These are phyloP conservation scores for Notolabrus celidotus DNA, from an alignment of 2,797 vertebrate species.

Conservation along the genomic window DNA sequence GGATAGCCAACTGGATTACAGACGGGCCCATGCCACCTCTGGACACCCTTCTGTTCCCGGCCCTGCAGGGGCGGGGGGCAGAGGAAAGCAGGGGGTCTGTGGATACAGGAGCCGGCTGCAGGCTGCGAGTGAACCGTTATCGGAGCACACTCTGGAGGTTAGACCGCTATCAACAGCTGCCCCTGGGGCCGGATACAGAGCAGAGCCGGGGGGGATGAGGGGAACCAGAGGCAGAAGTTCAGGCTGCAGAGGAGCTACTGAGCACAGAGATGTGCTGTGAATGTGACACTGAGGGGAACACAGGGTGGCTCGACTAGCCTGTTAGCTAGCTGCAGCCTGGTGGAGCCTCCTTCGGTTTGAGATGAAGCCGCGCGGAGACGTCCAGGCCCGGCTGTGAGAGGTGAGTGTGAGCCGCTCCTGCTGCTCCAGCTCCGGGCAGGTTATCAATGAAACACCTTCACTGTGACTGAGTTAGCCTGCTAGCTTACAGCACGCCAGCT, in stretches of 20 bases:
- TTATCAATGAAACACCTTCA: neutral
- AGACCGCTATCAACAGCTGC: slow-evolving; percentile 35
- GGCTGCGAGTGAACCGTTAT: neutral
- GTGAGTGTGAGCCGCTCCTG: slow-evolving; percentile 52
- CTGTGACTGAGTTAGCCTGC: slow-evolving; percentile 28
- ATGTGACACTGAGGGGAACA: slow-evolving; percentile 44
- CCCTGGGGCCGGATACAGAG: neutral
- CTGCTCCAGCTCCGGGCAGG: neutral
- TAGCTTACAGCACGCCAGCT: slow-evolving; percentile 42
- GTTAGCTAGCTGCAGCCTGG: slow-evolving; percentile 22
- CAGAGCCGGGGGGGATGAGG: slow-evolving; percentile 16
- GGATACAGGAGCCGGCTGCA: slow-evolving; percentile 1
- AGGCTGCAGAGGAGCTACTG: slow-evolving; percentile 30
- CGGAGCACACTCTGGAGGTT: slow-evolving; percentile 21
- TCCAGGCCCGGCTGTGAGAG: slow-evolving; percentile 32
- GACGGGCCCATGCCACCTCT: no score
- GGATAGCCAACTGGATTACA: no score
- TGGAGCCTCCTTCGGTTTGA: slow-evolving; percentile 12
- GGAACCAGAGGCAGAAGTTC: slow-evolving; percentile 39
- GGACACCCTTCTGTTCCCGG: no score
- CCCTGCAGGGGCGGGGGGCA: neutral
- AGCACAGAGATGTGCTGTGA: slow-evolving; percentile 55
- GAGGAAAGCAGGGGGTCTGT: slow-evolving; percentile 18
- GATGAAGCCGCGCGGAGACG: slow-evolving; percentile 22
- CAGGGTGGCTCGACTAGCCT: slow-evolving; percentile 31